phyloP scores from a whole-genome alignment of 1,140 invertebrate species.

The Drosophila sechellia region DNA sequence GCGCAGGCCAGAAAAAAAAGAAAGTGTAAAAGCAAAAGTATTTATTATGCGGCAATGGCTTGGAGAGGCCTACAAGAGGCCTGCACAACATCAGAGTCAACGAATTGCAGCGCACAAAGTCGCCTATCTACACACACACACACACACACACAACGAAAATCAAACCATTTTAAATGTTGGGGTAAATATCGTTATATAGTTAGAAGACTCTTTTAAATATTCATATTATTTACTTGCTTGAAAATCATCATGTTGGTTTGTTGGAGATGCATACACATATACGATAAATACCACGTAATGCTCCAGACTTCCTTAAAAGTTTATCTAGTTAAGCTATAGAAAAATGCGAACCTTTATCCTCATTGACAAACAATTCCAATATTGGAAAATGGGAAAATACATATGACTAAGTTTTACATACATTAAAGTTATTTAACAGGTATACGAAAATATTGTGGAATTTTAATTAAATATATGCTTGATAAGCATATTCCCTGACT shows the following conservation, averaged over 20 bases:
- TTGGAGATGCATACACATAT: conserved; percentile 1
- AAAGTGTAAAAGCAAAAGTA: conserved; percentile 82
- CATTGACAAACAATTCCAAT: not conserved
- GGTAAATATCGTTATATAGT: too few species aligned
- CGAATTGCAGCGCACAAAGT: conserved; percentile 41
- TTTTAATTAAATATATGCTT: too few species aligned
- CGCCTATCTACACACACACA: not conserved
- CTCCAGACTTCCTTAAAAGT: not conserved
- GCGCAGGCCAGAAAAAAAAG: conserved; percentile 49
- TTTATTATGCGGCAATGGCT: conserved; percentile 72
- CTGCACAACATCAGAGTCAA: conserved; percentile 48
- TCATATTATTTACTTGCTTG: not conserved
- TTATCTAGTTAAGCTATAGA: not conserved
- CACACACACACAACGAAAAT: conserved; percentile 6
- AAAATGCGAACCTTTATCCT: not conserved
- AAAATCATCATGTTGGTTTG: not conserved
- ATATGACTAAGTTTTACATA: too few species aligned
- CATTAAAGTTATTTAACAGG: too few species aligned
- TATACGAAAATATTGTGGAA: too few species aligned
- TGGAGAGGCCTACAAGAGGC: conserved; percentile 48
- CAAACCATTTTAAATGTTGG: not conserved
- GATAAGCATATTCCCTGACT: too few species aligned
- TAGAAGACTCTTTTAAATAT: too few species aligned
- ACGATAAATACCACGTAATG: conserved; percentile 5
- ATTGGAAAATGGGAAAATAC: too few species aligned